phyloP scores from a whole-genome alignment of 2,888 invertebrate species.

The Yponomeuta sedellus region DNA sequence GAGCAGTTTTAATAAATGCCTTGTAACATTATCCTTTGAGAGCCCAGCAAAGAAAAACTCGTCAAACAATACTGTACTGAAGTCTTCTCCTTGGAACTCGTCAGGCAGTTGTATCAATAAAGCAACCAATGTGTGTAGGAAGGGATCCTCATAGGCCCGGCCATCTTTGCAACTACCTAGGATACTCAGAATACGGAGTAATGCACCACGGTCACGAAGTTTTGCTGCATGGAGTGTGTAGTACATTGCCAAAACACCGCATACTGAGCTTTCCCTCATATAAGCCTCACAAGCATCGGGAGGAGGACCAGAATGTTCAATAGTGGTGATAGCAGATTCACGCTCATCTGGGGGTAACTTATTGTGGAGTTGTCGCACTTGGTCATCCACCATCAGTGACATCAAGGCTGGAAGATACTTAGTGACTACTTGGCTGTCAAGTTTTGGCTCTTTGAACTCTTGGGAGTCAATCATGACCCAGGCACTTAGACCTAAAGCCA shows the following conservation, averaged over 20 bases:
- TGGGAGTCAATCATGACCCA: constrained; percentile 98
- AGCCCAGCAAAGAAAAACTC: constrained; percentile 95
- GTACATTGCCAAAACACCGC: constrained; percentile 95
- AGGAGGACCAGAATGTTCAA: constrained; percentile 94
- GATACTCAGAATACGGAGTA: constrained; percentile 91
- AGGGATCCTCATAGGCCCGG: constrained; percentile 95
- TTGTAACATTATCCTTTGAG: constrained; percentile 91
- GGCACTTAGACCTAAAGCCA: constrained; percentile 93
- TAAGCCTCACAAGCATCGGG: constrained; percentile 96
- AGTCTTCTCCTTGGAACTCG: constrained; percentile 95
- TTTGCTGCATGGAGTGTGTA: constrained; percentile 93
- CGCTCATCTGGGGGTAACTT: constrained; percentile 95
- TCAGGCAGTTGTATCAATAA: constrained; percentile 91
- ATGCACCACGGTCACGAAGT: constrained; percentile 85
- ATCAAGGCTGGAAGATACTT: constrained; percentile 95
- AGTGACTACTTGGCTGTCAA: constrained; percentile 94
- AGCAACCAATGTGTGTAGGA: constrained; percentile 92
- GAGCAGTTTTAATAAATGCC: constrained; percentile 91
- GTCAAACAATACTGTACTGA: constrained; percentile 96
- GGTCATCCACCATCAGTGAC: constrained; percentile 94
- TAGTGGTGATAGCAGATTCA: constrained; percentile 93
- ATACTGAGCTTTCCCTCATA: constrained; percentile 92
- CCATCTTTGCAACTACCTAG: constrained; percentile 94
- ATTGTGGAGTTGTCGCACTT: constrained; percentile 87
- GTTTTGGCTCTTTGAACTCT: constrained; percentile 96